These are phyloP conservation scores for Rhingia campestris DNA, from an alignment of 2,888 invertebrate species.

Conservation along the genomic window DNA sequence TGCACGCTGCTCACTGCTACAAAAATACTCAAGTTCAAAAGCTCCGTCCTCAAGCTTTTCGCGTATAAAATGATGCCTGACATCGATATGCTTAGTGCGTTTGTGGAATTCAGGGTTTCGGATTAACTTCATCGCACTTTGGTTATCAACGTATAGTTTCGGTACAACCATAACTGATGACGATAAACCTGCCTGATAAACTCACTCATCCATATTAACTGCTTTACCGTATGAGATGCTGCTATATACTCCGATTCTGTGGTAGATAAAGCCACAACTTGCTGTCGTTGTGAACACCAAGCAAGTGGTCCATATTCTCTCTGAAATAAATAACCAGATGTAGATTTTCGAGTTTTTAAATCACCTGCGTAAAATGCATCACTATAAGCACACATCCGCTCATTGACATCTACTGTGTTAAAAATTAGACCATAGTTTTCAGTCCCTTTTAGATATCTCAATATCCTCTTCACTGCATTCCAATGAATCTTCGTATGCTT, in stretches of 20 bases:
- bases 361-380: constrained; percentile 46
- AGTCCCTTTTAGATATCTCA: no score
- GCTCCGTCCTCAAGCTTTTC: constrained; percentile 4
- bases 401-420: no score
- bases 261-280: constrained; percentile 73
- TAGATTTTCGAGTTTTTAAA: constrained; percentile 12
- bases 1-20: constrained; percentile 17
- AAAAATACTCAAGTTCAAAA: constrained; percentile 9
- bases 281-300: constrained; percentile 51
- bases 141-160: constrained; percentile 74
- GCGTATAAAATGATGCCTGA: constrained; percentile 41
- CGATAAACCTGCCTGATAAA: neutral
- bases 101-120: constrained; percentile 63
- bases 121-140: constrained; percentile 67
- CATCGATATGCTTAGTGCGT: constrained; percentile 61
- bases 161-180: constrained; percentile 41
- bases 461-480: no score
- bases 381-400: no score
- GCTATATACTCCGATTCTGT: constrained; percentile 78
- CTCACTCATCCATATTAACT: constrained; percentile 67
- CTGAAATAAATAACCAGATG: constrained; percentile 35
- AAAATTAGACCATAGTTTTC: no score
- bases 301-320: constrained; percentile 27
- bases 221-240: constrained; percentile 75
- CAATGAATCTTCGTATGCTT: no score